Conservation (phyloP, 2,113 vertebrate species). For the Struthio camelus region DNA sequence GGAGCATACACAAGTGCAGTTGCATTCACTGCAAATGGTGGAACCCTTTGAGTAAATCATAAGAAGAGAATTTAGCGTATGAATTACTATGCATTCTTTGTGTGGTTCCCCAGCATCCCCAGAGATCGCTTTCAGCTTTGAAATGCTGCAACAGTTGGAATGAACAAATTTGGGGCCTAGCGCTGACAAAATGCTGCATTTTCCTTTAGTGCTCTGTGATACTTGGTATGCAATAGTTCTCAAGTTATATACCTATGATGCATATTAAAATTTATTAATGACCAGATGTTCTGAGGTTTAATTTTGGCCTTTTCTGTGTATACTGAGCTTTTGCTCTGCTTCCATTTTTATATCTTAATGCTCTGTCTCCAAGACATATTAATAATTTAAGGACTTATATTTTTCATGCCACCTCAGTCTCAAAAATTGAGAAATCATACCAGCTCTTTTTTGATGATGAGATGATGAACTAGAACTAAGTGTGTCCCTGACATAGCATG, state of each 20-base stretch:
- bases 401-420: neutral
- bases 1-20: neutral
- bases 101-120: neutral
- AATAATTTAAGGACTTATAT: neutral
- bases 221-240: neutral
- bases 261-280: neutral
- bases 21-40: neutral
- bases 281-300: neutral
- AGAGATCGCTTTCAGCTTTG: neutral
- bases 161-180: neutral
- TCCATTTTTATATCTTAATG: neutral
- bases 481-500: neutral
- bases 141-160: accelerated
- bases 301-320: neutral
- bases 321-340: neutral
- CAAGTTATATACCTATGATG: neutral
- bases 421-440: neutral
- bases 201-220: accelerated
- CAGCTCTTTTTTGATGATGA: neutral
- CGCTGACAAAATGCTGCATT: neutral
- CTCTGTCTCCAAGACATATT: neutral
- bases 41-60: neutral
- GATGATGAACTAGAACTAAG: neutral
- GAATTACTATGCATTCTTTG: neutral
- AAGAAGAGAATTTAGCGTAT: neutral